Percentiles rank a stretch among this genome's conserved stretches.
phyloP scores from a whole-genome alignment of 2,888 invertebrate genomes.

The Coleophora flavipennella region DNA sequence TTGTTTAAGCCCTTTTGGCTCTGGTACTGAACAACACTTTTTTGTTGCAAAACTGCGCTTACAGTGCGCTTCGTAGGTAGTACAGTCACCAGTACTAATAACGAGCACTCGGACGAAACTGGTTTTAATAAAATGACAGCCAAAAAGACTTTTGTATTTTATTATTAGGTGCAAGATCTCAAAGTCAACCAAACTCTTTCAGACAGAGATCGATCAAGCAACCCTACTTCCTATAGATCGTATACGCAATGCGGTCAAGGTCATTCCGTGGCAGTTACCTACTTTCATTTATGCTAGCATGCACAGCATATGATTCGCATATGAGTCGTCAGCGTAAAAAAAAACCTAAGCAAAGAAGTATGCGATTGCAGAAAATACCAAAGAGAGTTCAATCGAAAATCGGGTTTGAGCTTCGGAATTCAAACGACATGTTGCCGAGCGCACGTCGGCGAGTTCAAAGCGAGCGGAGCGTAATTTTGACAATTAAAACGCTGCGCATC shows the following conservation, averaged over 20 bases:
- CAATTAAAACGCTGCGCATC: slow-evolving; percentile 66
- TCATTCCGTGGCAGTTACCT: slow-evolving; percentile 16
- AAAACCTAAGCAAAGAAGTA: too few species aligned
- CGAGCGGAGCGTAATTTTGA: slow-evolving; percentile 53
- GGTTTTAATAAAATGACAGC: slow-evolving; percentile 4
- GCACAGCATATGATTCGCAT: slow-evolving; percentile 4
- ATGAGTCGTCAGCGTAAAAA: background rate
- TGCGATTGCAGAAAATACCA: slow-evolving; percentile 4
- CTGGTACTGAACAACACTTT: background rate
- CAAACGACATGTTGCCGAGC: slow-evolving; percentile 16
- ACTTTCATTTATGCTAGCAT: slow-evolving; percentile 5
- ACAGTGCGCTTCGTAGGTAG: slow-evolving; percentile 5
- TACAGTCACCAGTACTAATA: slow-evolving; percentile 4
- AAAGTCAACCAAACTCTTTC: slow-evolving; percentile 8
- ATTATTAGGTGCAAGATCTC: slow-evolving; percentile 1
- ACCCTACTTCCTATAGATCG: slow-evolving; percentile 18
- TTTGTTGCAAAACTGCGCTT: slow-evolving; percentile 7
- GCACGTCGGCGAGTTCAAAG: slow-evolving; percentile 51
- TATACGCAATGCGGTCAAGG: slow-evolving; percentile 37
- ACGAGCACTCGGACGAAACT: slow-evolving; percentile 2
- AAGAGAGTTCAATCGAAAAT: slow-evolving; percentile 28
- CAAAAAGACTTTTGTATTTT: slow-evolving; percentile 1
- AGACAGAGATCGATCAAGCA: slow-evolving; percentile 23
- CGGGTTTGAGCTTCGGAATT: slow-evolving; percentile 30
- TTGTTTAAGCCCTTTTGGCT: background rate